Evolutionary conservation across 2,888 invertebrate genomes (phyloP).

Genomic region (Aspidiotus destructor): DNA sequence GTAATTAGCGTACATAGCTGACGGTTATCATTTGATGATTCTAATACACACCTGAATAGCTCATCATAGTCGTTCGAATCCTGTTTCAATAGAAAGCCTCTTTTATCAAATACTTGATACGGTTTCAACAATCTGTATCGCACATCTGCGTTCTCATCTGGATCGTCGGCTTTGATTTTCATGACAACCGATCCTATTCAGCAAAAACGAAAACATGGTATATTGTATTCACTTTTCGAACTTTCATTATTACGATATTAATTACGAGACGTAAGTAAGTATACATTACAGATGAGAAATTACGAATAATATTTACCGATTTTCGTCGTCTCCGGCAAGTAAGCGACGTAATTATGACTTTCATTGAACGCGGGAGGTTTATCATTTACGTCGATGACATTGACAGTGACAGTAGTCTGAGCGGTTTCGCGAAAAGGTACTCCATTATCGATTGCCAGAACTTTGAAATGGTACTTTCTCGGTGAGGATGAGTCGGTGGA

Average conservation of each 20-base stretch:
- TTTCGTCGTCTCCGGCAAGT: constrained; percentile 57
- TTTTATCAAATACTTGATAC: constrained; percentile 61
- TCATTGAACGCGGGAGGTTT: constrained; percentile 67
- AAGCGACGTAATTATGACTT: constrained; percentile 50
- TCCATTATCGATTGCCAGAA: constrained; percentile 67
- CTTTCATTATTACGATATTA: too few species aligned
- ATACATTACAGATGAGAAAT: not conserved
- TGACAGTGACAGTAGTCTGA: constrained; percentile 59
- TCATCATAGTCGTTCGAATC: constrained; percentile 55
- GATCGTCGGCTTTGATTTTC: constrained; percentile 58
- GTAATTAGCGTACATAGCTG: too few species aligned
- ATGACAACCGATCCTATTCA: constrained; percentile 51
- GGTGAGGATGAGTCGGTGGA: constrained; percentile 50
- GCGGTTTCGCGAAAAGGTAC: constrained; percentile 60
- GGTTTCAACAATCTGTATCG: constrained; percentile 56
- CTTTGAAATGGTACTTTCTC: constrained; percentile 51
- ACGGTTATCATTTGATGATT: too few species aligned
- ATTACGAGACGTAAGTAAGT: not conserved
- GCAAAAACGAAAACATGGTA: constrained; percentile 25
- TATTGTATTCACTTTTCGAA: not conserved
- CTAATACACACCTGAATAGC: constrained; percentile 45
- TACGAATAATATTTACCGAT: constrained; percentile 42
- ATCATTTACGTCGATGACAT: constrained; percentile 67
- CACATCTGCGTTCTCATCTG: constrained; percentile 57
- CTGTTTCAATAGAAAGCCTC: constrained; percentile 58